phyloP scores from a whole-genome alignment of 2,113 vertebrate species.

The Alosa alosa region DNA sequence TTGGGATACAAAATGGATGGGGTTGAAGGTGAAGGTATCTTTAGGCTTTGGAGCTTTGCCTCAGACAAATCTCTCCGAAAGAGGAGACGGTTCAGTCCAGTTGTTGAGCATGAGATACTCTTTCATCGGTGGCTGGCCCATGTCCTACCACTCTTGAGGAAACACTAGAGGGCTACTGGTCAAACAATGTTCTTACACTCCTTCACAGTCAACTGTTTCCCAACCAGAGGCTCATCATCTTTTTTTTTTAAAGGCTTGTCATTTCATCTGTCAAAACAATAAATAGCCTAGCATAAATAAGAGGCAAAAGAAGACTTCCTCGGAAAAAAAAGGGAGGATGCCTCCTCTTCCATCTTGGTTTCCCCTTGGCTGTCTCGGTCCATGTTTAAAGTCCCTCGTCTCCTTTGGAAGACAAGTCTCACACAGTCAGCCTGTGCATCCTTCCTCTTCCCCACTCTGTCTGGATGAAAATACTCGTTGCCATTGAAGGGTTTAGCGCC shows the following conservation, averaged over 20 bases:
- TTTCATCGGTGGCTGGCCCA: background rate
- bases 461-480: conserved; percentile 17
- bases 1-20: background rate
- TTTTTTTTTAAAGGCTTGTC: conserved; percentile 38
- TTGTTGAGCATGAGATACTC: background rate
- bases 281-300: conserved; percentile 71
- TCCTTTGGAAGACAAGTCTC: background rate
- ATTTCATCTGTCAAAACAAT: conserved; percentile 53
- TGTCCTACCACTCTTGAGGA: background rate
- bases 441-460: background rate
- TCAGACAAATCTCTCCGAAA: background rate
- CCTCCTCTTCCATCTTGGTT: conserved; percentile 24
- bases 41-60: background rate
- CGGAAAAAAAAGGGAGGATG: conserved; percentile 34
- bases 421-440: background rate
- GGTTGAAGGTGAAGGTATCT: background rate
- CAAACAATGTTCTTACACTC: conserved; percentile 31
- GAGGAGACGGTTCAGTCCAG: background rate
- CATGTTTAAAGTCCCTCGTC: conserved; percentile 2
- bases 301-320: conserved; percentile 33
- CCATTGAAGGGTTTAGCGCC: background rate
- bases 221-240: conserved; percentile 31
- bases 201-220: conserved; percentile 28
- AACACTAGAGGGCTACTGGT: conserved; percentile 28
- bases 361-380: background rate